These are phyloP conservation scores for Parazoanthus swiftii DNA, from an alignment of 92 coral and sea anemone species.

Conservation along the genomic window DNA sequence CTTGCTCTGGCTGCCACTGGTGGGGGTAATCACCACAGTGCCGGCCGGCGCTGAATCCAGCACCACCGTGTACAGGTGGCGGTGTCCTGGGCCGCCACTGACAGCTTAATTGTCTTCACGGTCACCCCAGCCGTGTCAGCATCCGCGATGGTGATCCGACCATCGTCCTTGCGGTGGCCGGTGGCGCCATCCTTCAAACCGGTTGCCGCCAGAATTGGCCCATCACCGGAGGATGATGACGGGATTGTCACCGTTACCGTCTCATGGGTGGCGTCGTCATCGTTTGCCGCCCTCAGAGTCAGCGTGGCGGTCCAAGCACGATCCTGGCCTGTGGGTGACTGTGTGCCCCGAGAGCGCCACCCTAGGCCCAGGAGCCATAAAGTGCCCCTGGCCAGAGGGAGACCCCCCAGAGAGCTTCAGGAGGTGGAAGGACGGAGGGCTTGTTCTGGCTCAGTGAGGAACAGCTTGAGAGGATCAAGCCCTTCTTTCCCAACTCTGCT, in stretches of 20 bases:
- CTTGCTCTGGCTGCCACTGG: conserved; percentile 17
- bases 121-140: conserved; percentile 12
- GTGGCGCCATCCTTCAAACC: conserved; percentile 11
- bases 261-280: conserved; percentile 11
- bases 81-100: conserved; percentile 14
- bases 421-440: conserved; percentile 8
- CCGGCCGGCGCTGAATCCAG: conserved; percentile 18
- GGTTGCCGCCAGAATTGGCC: conserved; percentile 11
- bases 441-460: not conserved
- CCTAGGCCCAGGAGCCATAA: conserved; percentile 2
- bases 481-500: no score
- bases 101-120: conserved; percentile 8
- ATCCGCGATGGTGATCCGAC: conserved; percentile 11
- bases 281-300: conserved; percentile 11
- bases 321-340: conserved; percentile 7
- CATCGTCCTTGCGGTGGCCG: conserved; percentile 12
- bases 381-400: conserved; percentile 12
- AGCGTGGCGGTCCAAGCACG: conserved; percentile 12
- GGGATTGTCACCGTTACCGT: conserved; percentile 10
- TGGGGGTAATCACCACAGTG: conserved; percentile 15
- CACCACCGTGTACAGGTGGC: conserved; percentile 17
- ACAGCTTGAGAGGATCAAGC: no score
- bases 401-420: conserved; percentile 7
- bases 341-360: not conserved
- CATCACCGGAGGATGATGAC: conserved; percentile 10